These are phyloP conservation scores for Trichoplusia ni DNA, from an alignment of 1,140 invertebrate species.

Conservation along the genomic window DNA sequence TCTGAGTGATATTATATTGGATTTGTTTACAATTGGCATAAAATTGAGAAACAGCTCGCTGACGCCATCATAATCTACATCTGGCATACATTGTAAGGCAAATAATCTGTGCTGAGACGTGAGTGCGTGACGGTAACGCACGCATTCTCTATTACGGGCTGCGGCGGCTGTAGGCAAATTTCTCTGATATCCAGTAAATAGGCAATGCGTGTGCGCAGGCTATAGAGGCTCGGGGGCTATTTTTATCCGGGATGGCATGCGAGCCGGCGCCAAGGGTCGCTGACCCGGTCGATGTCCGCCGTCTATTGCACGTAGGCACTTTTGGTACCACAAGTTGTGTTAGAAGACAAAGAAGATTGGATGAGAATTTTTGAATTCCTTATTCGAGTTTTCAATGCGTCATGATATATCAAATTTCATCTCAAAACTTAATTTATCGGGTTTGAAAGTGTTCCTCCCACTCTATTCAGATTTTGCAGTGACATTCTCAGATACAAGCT, in stretches of 20 bases:
- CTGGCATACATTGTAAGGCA: slow-evolving; percentile 24
- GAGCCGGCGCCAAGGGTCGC: background rate
- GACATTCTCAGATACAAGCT: too few relatives aligned
- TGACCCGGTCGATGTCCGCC: slow-evolving; percentile 12
- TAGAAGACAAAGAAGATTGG: slow-evolving; percentile 21
- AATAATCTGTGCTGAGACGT: slow-evolving; percentile 1
- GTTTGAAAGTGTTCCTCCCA: too few relatives aligned
- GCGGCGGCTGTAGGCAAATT: slow-evolving; percentile 16
- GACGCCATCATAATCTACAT: slow-evolving; percentile 12
- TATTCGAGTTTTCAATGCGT: too few relatives aligned
- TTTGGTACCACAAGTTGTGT: background rate
- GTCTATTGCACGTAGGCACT: slow-evolving; percentile 10
- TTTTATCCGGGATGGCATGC: slow-evolving; percentile 27
- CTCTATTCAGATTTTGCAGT: too few relatives aligned
- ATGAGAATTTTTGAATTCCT: slow-evolving; percentile 18
- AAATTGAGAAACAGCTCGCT: slow-evolving; percentile 1
- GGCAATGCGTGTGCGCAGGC: slow-evolving; percentile 18
- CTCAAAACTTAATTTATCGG: too few relatives aligned
- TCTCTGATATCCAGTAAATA: slow-evolving; percentile 10
- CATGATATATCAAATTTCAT: too few relatives aligned
- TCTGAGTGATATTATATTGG: background rate
- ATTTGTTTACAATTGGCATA: background rate
- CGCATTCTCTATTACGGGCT: slow-evolving; percentile 11
- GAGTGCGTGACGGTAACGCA: slow-evolving; percentile 10
- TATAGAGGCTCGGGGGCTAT: slow-evolving; percentile 21